phyloP scores from a whole-genome alignment of 1,140 invertebrate genomes.

The Drosophila triauraria region DNA sequence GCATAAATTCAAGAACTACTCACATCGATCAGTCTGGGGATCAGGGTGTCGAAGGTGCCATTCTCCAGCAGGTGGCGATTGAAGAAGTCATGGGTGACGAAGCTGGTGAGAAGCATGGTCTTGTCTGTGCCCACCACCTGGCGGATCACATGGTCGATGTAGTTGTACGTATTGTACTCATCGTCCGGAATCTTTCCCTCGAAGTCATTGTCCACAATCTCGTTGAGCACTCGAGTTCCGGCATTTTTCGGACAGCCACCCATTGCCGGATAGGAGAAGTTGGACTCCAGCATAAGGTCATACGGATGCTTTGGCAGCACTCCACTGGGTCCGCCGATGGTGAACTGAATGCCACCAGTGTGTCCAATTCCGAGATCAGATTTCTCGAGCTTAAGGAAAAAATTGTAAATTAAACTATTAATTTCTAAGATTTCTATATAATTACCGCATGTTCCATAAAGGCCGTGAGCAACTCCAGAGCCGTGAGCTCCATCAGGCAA shows the following conservation, averaged over 20 bases:
- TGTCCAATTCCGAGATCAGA: constrained; percentile 78
- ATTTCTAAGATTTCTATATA: too few species aligned
- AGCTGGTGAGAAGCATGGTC: constrained; percentile 79
- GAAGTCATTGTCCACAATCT: constrained; percentile 82
- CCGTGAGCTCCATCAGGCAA: constrained; percentile 75
- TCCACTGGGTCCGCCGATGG: constrained; percentile 79
- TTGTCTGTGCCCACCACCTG: constrained; percentile 80
- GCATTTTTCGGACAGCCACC: constrained; percentile 81
- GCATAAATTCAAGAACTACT: constrained; percentile 10
- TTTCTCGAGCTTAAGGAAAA: constrained; percentile 67
- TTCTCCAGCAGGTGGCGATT: constrained; percentile 78
- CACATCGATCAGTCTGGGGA: constrained; percentile 79
- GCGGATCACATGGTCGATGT: constrained; percentile 76
- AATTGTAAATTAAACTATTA: not conserved
- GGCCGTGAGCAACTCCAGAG: constrained; percentile 71
- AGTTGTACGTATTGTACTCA: constrained; percentile 72
- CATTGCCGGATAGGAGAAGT: constrained; percentile 80
- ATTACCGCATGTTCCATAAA: constrained; percentile 82
- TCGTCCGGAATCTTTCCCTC: constrained; percentile 80
- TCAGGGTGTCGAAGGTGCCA: constrained; percentile 74
- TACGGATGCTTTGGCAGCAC: constrained; percentile 81
- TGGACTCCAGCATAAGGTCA: constrained; percentile 77
- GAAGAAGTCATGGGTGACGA: constrained; percentile 82
- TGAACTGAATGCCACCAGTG: constrained; percentile 83
- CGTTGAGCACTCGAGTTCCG: constrained; percentile 73